Base-by-base conservation (phyloP, 2,113 vertebrate genomes). In the Gambusia holbrooki region DNA sequence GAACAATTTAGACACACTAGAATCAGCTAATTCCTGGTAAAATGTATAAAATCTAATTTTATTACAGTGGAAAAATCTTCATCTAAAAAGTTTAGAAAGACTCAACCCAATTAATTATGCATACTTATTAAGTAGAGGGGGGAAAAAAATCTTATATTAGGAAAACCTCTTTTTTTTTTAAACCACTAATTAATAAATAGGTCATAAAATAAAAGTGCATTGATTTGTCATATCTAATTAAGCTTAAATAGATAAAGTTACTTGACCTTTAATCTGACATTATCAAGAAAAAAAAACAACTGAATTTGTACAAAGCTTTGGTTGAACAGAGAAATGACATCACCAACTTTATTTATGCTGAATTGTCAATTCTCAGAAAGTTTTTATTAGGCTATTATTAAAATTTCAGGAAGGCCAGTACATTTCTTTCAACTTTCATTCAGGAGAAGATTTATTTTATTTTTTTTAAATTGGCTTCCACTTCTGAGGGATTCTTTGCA, bases 401-500 rank as follows among this genome's bases (percentile, higher is more conserved):
- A 5, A 29, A 27, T 48, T 19, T 11, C 40, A 48, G 29, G n/a
- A 8, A 29, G 45, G 28, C 42, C 13, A 10, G 33, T 35, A 27
- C 13, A 32, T 27, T 29, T 70, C 48, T 58, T 58, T 58, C 67
- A 25, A 28, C 32, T 58, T 22, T 70, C 5, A 30, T 70, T 68
- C 22, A 28, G 66, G 40, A 14, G 40, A 42, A 42, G 66, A 45
- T 48, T 67, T 67, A 28, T 13, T 27, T 13, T 14, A 9, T 1
- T 4, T 33, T 69, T 25, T 70, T 54, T 14, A 14, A 29, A 28
- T 45, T 48, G n/a, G 19, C 40, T 10, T 48, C 15, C 28, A 29
- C 28, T 51, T 69, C 30, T 54, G 67, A 69, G 30, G 12, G 68
- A 54, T 54, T 69, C 27, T 48, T 48, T 14, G 66, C 40, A 42